Evolutionary conservation across 2,888 invertebrate species (phyloP).

Genomic region (Chloromyia formosa): DNA sequence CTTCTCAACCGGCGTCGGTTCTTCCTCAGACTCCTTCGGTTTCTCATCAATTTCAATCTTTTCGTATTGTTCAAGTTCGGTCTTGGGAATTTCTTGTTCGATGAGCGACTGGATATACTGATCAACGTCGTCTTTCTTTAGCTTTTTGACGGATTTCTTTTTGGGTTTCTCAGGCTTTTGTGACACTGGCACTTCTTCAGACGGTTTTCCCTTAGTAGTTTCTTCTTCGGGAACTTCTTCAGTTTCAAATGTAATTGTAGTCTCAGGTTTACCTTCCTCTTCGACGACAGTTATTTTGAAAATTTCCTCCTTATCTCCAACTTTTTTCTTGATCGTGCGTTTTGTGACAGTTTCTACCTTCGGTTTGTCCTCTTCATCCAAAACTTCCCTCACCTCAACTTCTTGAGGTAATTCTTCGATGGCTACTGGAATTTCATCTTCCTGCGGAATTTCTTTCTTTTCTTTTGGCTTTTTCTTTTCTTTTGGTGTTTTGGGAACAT

Average conservation of each 20-base stretch:
- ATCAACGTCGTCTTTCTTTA: constrained; percentile 60
- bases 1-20: background rate
- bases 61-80: constrained; percentile 62
- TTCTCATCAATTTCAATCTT: constrained; percentile 55
- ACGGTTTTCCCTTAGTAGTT: background rate
- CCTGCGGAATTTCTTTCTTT: constrained; percentile 21
- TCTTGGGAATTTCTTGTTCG: constrained; percentile 63
- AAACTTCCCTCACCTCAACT: constrained; percentile 51
- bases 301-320: constrained; percentile 62
- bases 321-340: constrained; percentile 59
- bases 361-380: constrained; percentile 52
- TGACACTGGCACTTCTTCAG: constrained; percentile 51
- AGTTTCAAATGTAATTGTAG: constrained; percentile 58
- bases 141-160: constrained; percentile 56
- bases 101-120: constrained; percentile 62
- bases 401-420: background rate
- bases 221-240: constrained; percentile 55
- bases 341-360: constrained; percentile 58
- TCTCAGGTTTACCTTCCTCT: constrained; percentile 56
- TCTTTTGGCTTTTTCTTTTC: constrained; percentile 55
- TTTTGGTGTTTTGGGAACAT: constrained; percentile 58
- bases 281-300: constrained; percentile 60
- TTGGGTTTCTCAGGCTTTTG: constrained; percentile 51
- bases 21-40: background rate
- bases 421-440: background rate